Evolutionary conservation across 92 coral and sea anemone species (phyloP), one percentile per base, ranked within the genome.

Genomic region (Isaurus tuberculatus): DNA sequence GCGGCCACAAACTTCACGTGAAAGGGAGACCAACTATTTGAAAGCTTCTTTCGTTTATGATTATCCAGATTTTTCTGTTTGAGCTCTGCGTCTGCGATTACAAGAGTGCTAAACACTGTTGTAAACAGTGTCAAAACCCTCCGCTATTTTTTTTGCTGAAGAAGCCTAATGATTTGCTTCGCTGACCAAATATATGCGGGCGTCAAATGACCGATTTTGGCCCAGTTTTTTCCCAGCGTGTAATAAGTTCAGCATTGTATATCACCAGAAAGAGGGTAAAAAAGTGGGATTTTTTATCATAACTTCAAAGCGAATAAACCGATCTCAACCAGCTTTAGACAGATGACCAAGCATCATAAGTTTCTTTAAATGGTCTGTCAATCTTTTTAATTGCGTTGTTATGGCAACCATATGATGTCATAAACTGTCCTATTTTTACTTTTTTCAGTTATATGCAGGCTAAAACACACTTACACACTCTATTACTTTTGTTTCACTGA

Each of bases 221-320:
- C 53, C 36, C 29, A 37, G 11, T 71, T 71, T 70, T 71, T 71
- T 42, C 77, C 58, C 77, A 71, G 34, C 55, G 57, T 71, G 78
- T 0, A 65, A 36, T 26, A 65, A 65, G 10, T 64, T 2, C 70
- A 55, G 63, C 63, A 55, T 22, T 55, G 63, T 55, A 22, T 55
- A 55, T 17, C 23, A 55, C 63, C 63, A 19, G 19, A 55, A 16
- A 55, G 23, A 22, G 63, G 25, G 63, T 55, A 17, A 55, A 55
- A 55, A 55, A 22, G n/a, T 15, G 63, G 13, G 0, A 14, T 55
- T 55, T 55, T 55, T 55, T 55, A 55, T 7, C 25, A 55, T 15
- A 55, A 55, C 63, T 15, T 55, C 63, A 55, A 55, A 53, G 17
- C 63, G 63, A 55, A 65, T 30, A 27, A 65, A 29, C 70, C 15